Evolutionary conservation across 2,797 vertebrate species (phyloP), one percentile per base, ranked within the genome.

Genomic region (Thaleichthys pacificus): DNA sequence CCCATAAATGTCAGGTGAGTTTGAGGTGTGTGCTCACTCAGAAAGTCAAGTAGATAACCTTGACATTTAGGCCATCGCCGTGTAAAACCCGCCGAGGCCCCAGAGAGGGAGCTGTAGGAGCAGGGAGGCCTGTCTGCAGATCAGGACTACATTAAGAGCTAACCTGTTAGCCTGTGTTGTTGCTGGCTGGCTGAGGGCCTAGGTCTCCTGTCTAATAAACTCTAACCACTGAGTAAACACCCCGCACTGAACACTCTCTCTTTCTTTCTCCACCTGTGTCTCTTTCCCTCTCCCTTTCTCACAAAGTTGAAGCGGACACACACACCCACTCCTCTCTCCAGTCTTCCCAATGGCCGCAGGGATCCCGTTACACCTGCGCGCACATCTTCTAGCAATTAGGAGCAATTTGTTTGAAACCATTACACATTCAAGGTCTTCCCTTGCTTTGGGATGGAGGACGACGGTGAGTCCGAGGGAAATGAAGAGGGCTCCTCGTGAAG

Each of bases 341-440:
- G 8, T 91, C 89, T 90, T 87, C 82, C 83, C 89, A 92, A 91
- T 92, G 93, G 94, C 95, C 91, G 70, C 72, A 72, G 93, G 93
- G 95, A 95, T 96, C 93, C 5, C 70, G 93, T 95, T 97, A 94
- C 96, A 96, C 95, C 94, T 96, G 95, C 94, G 89, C 84, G 93
- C 95, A 96, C 95, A 96, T 95, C 95, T 96, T 94, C 93, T 89
- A 92, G 93, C 94, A 97, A 96, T 98, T 97, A 97, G 91, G 91
- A 94, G 93, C 93, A 94, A 95, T 96, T 95, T 96, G 94, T 90
- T 91, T 87, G 89, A 93, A 95, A 93, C 92, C 93, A 90, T 94
- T 95, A 94, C 92, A 94, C 91, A 91, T 94, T 94, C 94, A 94
- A 96, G 94, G 95, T 95, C 94, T 95, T 90, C 80, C 82, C 91